Percentiles rank a stretch among this genome's conserved stretches.
Evolutionary conservation across 92 coral and sea anemone species (phyloP).

Genomic region (Epizoanthus rinbou): DNA sequence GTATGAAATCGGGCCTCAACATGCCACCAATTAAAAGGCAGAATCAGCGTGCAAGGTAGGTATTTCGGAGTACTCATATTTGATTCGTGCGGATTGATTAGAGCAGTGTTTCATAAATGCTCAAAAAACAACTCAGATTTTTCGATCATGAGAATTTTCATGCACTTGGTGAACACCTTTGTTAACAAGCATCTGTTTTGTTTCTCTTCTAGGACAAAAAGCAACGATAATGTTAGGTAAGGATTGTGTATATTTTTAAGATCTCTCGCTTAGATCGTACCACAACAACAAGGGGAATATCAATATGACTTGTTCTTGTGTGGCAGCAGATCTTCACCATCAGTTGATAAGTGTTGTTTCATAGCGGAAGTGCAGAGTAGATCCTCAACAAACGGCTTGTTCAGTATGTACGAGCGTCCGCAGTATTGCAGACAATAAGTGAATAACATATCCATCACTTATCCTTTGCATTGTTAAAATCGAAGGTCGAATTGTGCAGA

Average conservation of each 20-base stretch:
- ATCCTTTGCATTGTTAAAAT: not conserved
- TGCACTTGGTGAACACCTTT: not conserved
- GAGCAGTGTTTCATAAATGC: not conserved
- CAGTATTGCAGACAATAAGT: conserved; percentile 21
- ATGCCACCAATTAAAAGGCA: conserved; percentile 40
- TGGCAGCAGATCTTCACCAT: not conserved
- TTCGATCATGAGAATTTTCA: not conserved
- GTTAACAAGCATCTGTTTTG: conserved; percentile 34
- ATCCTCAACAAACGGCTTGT: conserved; percentile 6
- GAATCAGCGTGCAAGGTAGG: conserved; percentile 37
- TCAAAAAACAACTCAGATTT: not conserved
- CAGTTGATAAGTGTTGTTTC: conserved; percentile 17
- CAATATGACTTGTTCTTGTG: not conserved
- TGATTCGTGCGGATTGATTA: not conserved
- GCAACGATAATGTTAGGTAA: conserved; percentile 37
- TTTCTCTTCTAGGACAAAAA: conserved; percentile 37
- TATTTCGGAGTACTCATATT: not conserved
- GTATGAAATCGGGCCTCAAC: conserved; percentile 10
- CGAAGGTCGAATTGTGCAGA: not conserved
- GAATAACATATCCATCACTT: not conserved
- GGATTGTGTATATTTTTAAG: not conserved
- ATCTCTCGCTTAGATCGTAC: not conserved
- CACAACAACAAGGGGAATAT: not conserved
- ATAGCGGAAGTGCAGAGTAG: conserved; percentile 34
- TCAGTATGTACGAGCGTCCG: conserved; percentile 5